phyloP scores from a whole-genome alignment of 92 coral and sea anemone species.

The Zoanthus sansibaricus region DNA sequence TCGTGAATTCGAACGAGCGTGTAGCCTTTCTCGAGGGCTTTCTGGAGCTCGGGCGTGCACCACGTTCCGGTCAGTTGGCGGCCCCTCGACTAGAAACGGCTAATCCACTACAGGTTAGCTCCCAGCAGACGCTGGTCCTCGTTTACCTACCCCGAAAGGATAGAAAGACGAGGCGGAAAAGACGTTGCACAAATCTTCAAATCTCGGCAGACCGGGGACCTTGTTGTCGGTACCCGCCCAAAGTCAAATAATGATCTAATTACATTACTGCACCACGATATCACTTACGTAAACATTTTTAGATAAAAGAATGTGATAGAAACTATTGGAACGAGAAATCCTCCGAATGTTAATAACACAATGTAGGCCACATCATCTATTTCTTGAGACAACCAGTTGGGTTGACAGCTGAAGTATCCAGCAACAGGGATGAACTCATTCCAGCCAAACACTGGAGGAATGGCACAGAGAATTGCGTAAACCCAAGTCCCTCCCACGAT shows the following conservation, averaged over 20 bases:
- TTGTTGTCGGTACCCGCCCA: too few species aligned
- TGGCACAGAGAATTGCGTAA: not conserved
- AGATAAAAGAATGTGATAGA: conserved; percentile 51
- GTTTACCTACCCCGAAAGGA: too few species aligned
- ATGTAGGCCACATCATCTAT: conserved; percentile 41
- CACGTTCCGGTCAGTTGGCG: too few species aligned
- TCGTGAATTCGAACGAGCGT: too few species aligned
- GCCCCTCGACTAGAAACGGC: too few species aligned
- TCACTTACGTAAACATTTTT: conserved; percentile 59
- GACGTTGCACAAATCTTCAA: too few species aligned
- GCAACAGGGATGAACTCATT: conserved; percentile 54
- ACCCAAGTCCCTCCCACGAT: conserved; percentile 11
- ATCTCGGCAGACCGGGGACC: too few species aligned
- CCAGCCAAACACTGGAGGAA: conserved; percentile 76
- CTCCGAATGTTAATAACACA: conserved; percentile 46
- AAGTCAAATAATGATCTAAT: not conserved
- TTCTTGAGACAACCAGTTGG: conserved; percentile 63
- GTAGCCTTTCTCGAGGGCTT: too few species aligned
- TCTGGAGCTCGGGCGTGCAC: too few species aligned
- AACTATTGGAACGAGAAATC: conserved; percentile 53
- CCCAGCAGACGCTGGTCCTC: too few species aligned
- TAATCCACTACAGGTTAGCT: too few species aligned
- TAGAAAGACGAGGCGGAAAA: too few species aligned
- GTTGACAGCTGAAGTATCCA: conserved; percentile 60
- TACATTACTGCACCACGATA: not conserved